Evolutionary conservation across 2,797 vertebrate genomes (phyloP).

Genomic region (Distichodus sexfasciatus): DNA sequence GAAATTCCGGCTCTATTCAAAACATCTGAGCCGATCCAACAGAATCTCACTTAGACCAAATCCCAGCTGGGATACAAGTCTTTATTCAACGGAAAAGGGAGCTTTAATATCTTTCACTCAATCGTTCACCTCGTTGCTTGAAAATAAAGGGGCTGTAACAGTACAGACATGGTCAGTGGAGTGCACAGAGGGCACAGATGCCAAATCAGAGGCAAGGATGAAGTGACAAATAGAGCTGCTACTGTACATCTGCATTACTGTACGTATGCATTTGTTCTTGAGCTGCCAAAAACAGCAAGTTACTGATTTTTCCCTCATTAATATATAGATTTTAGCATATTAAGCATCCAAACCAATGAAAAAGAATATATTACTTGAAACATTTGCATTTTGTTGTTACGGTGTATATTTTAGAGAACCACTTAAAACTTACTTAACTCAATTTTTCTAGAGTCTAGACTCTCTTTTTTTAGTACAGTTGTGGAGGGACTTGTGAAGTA

Average conservation of each 20-base stretch:
- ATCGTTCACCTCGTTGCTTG: not conserved
- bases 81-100: not conserved
- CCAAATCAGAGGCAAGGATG: constrained; percentile 45
- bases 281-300: no score
- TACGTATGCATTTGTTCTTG: constrained; percentile 39
- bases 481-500: no score
- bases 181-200: constrained; percentile 39
- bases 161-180: constrained; percentile 25
- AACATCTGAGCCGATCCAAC: constrained; percentile 14
- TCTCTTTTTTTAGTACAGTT: no score
- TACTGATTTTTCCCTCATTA: no score
- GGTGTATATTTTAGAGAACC: no score
- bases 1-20: constrained; percentile 21
- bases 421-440: no score
- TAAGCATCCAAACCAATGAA: no score
- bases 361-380: no score
- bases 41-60: constrained; percentile 6
- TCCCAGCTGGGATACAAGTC: not conserved
- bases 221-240: constrained; percentile 44
- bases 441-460: no score
- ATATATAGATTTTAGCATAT: no score
- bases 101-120: constrained; percentile 2
- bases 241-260: constrained; percentile 54
- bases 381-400: no score
- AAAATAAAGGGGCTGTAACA: not conserved